Evolutionary conservation across 2,888 invertebrate species (phyloP), one percentile per base, ranked within the genome.

Genomic region (Eristalis tenax): DNA sequence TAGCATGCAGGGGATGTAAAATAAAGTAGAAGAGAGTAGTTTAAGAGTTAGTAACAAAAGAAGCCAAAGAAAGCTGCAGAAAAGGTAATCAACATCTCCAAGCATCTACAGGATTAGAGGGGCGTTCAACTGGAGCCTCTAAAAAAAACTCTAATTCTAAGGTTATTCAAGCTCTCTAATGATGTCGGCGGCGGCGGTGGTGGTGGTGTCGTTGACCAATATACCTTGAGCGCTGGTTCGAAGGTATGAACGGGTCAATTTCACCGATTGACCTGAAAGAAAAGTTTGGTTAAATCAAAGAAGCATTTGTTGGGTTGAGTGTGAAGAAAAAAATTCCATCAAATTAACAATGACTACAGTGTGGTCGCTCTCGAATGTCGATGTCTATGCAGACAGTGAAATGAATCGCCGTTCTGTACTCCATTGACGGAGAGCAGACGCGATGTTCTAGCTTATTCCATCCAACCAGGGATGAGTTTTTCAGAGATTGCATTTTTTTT

Each of bases 211-310:
- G 66, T 76, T 64, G 68, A 79, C 64, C 57, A 69, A 90, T 88
- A 90, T 92, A 92, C 92, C 92, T 91, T 92, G 92, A 89, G 92
- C 89, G 90, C 91, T 92, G 88, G 91, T 91, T 90, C 92, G 92
- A 86, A 92, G 90, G 90, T 92, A 91, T 74, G 92, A 91, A 84
- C 92, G 91, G 84, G 91, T 91, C 88, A 92, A 88, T 90, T 91
- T 92, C 70, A 90, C 90, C 89, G 92, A 88, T 89, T 82, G 89
- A 89, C 89, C 90, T 90, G 90, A 70, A 83, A 70, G 73, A 83
- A 83, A 79, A 87, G 2, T 63, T 66, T 70, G 35, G 59, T 86
- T 64, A 38, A n/a, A 15, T 64, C 8, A 43, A 68, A 22, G 22
- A 75, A 86, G 22, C 73, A 61, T 38, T 38, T 10, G n/a, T n/a